Percentiles rank a stretch among this genome's conserved stretches.
Evolutionary conservation across 2,888 invertebrate genomes (phyloP).

Genomic region (Tineola bisselliella): DNA sequence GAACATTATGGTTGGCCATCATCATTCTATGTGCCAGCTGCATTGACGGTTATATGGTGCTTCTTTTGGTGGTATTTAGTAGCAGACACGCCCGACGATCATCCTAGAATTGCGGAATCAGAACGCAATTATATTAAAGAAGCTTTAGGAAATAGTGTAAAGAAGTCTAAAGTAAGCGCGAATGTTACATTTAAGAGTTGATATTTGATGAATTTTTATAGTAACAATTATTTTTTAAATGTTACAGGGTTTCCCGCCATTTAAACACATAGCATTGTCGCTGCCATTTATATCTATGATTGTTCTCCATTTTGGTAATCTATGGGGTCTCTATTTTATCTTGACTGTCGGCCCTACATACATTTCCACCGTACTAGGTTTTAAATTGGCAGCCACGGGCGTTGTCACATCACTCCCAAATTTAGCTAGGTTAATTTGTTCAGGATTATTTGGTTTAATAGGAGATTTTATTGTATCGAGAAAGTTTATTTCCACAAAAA

Average conservation of each 20-base stretch:
- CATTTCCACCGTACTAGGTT: slow-evolving; percentile 76
- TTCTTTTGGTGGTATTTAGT: slow-evolving; percentile 71
- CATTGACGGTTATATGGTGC: slow-evolving; percentile 65
- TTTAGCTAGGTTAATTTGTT: slow-evolving; percentile 73
- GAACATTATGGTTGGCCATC: slow-evolving; percentile 72
- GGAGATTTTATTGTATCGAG: slow-evolving; percentile 70
- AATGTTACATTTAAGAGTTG: no score
- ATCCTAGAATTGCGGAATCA: slow-evolving; percentile 68
- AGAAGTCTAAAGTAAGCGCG: slow-evolving; percentile 64
- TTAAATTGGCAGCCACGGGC: slow-evolving; percentile 76
- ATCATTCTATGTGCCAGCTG: slow-evolving; percentile 73
- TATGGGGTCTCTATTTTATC: slow-evolving; percentile 80
- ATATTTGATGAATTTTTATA: no score
- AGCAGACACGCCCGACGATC: slow-evolving; percentile 71
- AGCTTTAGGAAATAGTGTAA: slow-evolving; percentile 66
- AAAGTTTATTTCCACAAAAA: slow-evolving; percentile 47
- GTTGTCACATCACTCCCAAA: slow-evolving; percentile 76
- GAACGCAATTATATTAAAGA: slow-evolving; percentile 73
- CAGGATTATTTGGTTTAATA: slow-evolving; percentile 75
- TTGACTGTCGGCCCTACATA: slow-evolving; percentile 81
- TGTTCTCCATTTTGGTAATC: slow-evolving; percentile 77
- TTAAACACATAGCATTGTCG: slow-evolving; percentile 69
- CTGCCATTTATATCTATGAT: slow-evolving; percentile 75
- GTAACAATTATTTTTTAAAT: no score
- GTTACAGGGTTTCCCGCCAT: slow-evolving; percentile 73